phyloP scores from a whole-genome alignment of 2,888 invertebrate genomes.

The Celastrina argiolus region DNA sequence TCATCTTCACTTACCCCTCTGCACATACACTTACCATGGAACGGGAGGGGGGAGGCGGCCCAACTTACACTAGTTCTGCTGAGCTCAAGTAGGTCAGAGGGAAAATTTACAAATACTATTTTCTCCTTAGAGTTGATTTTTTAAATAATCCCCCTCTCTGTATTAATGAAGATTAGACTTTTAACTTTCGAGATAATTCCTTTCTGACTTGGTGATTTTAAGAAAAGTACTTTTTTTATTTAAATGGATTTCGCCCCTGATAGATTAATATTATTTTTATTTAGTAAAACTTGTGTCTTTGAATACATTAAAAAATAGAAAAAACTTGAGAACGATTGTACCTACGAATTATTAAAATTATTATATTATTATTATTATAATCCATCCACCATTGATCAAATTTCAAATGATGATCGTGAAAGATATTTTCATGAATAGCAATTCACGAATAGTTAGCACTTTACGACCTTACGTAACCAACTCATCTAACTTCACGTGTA shows the following conservation, averaged over 20 bases:
- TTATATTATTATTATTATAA: not conserved
- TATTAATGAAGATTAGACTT: slow-evolving; percentile 64
- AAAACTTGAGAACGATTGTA: too few relatives aligned
- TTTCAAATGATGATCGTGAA: not conserved
- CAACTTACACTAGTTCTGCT: slow-evolving; percentile 53
- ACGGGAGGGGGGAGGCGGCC: slow-evolving; percentile 47
- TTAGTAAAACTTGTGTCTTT: not conserved
- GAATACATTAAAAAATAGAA: not conserved
- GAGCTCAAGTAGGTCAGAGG: slow-evolving; percentile 75
- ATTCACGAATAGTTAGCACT: not conserved
- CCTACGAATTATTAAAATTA: too few relatives aligned
- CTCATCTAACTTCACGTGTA: slow-evolving; percentile 8
- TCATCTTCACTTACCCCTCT: slow-evolving; percentile 50
- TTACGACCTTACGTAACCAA: not conserved
- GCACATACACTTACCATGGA: slow-evolving; percentile 42
- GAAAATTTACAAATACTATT: slow-evolving; percentile 77
- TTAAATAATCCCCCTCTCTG: slow-evolving; percentile 64
- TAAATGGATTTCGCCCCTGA: not conserved
- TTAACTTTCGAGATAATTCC: not conserved
- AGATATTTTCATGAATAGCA: not conserved
- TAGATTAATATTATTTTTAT: not conserved
- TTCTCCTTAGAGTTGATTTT: slow-evolving; percentile 55
- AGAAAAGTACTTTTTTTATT: slow-evolving; percentile 30
- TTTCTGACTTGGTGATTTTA: slow-evolving; percentile 42
- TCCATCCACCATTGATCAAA: not conserved